Evolutionary conservation across 2,888 invertebrate genomes (phyloP).

Genomic region (Dolichomitus sp.): DNA sequence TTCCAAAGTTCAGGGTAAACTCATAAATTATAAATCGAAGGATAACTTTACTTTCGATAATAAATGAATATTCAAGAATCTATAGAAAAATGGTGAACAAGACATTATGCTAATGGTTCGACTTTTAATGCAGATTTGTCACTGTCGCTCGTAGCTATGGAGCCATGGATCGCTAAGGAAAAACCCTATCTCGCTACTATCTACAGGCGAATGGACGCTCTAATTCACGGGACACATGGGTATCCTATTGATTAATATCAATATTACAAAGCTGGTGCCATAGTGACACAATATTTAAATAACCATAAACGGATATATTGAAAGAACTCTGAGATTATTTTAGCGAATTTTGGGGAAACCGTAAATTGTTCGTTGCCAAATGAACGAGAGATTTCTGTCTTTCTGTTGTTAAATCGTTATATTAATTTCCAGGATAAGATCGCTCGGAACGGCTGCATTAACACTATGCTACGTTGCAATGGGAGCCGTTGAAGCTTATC

Average conservation of each 20-base stretch:
- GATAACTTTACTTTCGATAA: conserved; percentile 37
- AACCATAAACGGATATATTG: not conserved
- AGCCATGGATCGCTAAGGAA: conserved; percentile 82
- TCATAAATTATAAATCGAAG: not conserved
- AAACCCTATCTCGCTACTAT: conserved; percentile 73
- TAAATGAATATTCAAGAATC: conserved; percentile 37
- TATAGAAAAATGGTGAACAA: not conserved
- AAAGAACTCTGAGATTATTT: not conserved
- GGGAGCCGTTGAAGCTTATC: conserved; percentile 91
- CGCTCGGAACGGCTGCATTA: conserved; percentile 91
- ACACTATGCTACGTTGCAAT: conserved; percentile 91
- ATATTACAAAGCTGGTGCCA: not conserved
- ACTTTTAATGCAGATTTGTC: conserved; percentile 83
- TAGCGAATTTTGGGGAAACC: too few relatives aligned
- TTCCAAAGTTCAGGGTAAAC: conserved; percentile 87
- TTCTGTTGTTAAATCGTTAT: conserved; percentile 4
- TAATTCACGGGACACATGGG: conserved; percentile 82
- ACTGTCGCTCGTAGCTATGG: conserved; percentile 79
- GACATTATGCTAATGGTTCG: conserved; percentile 5
- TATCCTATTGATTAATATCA: conserved; percentile 61
- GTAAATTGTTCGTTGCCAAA: too few relatives aligned
- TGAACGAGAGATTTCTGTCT: not conserved
- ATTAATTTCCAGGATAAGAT: conserved; percentile 86
- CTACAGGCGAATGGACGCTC: conserved; percentile 78
- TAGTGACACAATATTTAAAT: not conserved